A percentile compares a stretch with the other conserved stretches of the same genome.
These are phyloP conservation scores for Listronotus bonariensis DNA, from an alignment of 1,140 invertebrate species.

Conservation along the genomic window DNA sequence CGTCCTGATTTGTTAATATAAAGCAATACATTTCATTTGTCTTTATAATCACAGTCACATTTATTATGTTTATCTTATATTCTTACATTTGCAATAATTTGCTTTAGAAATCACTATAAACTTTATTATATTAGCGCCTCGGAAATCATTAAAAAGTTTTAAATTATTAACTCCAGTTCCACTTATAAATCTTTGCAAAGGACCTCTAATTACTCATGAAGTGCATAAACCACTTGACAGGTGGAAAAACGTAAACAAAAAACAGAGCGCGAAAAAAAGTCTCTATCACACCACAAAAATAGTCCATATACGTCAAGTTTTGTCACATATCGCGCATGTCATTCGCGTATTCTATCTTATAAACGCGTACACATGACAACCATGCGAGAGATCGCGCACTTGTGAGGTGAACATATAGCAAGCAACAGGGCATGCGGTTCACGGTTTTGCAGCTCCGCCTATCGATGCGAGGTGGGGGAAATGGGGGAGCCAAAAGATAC, in stretches of 20 bases:
- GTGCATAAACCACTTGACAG: slow-evolving; percentile 20
- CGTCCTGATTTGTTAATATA: too few relatives aligned
- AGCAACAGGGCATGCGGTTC: slow-evolving; percentile 22
- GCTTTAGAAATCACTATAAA: too few relatives aligned
- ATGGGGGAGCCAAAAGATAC: slow-evolving; percentile 12
- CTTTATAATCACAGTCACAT: too few relatives aligned
- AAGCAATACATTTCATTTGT: too few relatives aligned
- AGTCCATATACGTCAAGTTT: slow-evolving; percentile 9
- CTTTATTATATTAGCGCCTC: too few relatives aligned
- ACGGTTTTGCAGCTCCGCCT: slow-evolving; percentile 4
- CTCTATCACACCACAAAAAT: slow-evolving; percentile 24
- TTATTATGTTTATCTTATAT: too few relatives aligned
- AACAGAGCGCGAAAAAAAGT: slow-evolving; percentile 18
- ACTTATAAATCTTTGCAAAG: slow-evolving; percentile 9
- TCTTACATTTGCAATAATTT: too few relatives aligned
- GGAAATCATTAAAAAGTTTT: too few relatives aligned
- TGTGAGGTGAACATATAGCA: slow-evolving; percentile 19
- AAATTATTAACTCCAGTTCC: slow-evolving; percentile 1
- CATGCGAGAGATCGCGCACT: slow-evolving; percentile 32
- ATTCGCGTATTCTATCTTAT: not conserved
- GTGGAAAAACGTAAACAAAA: slow-evolving; percentile 20
- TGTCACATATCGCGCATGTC: slow-evolving; percentile 24
- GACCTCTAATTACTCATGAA: slow-evolving; percentile 9
- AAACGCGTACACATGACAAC: slow-evolving; percentile 26
- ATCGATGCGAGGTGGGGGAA: slow-evolving; percentile 5